phyloP scores from a whole-genome alignment of 2,888 invertebrate species.

The Plemyria rubiginata region DNA sequence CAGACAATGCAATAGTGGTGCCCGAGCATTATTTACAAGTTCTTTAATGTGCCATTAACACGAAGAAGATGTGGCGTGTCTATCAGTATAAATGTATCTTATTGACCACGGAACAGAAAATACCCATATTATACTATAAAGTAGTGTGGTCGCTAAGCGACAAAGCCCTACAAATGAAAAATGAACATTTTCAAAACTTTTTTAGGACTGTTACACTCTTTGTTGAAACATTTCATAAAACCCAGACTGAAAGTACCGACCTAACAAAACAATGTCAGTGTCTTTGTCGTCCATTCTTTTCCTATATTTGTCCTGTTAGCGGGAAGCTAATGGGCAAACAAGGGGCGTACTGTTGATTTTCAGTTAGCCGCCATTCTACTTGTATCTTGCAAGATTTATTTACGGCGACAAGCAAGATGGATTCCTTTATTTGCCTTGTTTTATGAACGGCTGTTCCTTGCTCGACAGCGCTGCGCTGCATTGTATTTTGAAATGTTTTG shows the following conservation, averaged over 20 bases:
- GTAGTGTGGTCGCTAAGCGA: too few relatives aligned
- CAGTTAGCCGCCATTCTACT: constrained; percentile 70
- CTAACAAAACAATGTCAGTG: constrained; percentile 57
- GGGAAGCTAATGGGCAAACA: constrained; percentile 83
- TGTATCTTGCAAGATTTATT: constrained; percentile 79
- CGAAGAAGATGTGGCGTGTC: too few relatives aligned
- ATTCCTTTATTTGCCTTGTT: constrained; percentile 47
- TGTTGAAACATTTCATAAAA: constrained; percentile 39
- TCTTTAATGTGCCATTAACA: too few relatives aligned
- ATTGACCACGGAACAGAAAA: too few relatives aligned
- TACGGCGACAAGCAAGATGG: constrained; percentile 53
- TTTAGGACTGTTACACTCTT: constrained; percentile 3
- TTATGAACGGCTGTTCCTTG: constrained; percentile 31
- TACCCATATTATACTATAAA: too few relatives aligned
- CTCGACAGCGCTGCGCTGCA: constrained; percentile 14
- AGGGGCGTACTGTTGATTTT: constrained; percentile 79
- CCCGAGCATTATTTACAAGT: too few relatives aligned
- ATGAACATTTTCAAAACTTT: too few relatives aligned
- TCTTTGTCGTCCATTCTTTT: constrained; percentile 57
- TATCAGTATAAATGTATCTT: too few relatives aligned
- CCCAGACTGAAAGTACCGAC: constrained; percentile 40
- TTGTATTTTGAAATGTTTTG: constrained; percentile 1
- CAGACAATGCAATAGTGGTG: too few relatives aligned
- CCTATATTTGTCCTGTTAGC: constrained; percentile 73
- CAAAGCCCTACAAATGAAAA: too few relatives aligned